A percentile compares a stretch with the other conserved stretches of the same genome.
Conservation (phyloP, 2,797 vertebrate species). For the Hydrocynus forskahlii region DNA sequence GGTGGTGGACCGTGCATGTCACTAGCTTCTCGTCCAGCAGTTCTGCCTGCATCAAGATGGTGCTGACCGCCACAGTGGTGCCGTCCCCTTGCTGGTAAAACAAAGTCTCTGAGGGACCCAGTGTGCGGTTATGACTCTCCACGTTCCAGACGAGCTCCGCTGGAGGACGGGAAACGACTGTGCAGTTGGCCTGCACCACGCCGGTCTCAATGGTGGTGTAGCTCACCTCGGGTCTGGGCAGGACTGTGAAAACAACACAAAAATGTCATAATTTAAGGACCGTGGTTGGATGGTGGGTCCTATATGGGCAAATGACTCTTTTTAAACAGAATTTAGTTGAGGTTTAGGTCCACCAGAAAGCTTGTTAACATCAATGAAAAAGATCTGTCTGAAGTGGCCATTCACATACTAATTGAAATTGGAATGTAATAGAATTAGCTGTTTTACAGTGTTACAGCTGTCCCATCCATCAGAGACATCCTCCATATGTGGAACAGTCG, state of each 20-base stretch:
- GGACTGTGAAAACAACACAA: slow-evolving; percentile 65
- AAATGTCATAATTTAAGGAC: not conserved
- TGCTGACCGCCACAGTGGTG: slow-evolving; percentile 74
- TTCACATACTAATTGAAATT: no score
- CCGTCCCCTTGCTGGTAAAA: slow-evolving; percentile 71
- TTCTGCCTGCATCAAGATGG: slow-evolving; percentile 66
- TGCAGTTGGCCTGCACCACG: slow-evolving; percentile 79
- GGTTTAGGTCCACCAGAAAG: no score
- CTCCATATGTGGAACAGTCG: no score
- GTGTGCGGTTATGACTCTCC: slow-evolving; percentile 67
- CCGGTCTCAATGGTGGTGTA: slow-evolving; percentile 58
- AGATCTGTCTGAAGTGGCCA: no score
- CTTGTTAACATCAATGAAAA: no score
- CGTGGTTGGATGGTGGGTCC: not conserved
- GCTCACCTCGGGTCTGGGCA: slow-evolving; percentile 75
- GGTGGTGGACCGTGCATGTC: slow-evolving; percentile 75
- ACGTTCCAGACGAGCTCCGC: slow-evolving; percentile 73
- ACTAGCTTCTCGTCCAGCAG: slow-evolving; percentile 64
- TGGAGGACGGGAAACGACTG: slow-evolving; percentile 71
- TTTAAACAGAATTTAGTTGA: no score
- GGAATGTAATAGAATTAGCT: no score
- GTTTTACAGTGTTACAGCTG: no score
- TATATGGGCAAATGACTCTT: no score
- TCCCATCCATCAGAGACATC: no score
- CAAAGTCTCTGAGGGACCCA: slow-evolving; percentile 65